Conservation (phyloP, 2,888 invertebrate genomes). For the Ptycholaimellus sp. region DNA sequence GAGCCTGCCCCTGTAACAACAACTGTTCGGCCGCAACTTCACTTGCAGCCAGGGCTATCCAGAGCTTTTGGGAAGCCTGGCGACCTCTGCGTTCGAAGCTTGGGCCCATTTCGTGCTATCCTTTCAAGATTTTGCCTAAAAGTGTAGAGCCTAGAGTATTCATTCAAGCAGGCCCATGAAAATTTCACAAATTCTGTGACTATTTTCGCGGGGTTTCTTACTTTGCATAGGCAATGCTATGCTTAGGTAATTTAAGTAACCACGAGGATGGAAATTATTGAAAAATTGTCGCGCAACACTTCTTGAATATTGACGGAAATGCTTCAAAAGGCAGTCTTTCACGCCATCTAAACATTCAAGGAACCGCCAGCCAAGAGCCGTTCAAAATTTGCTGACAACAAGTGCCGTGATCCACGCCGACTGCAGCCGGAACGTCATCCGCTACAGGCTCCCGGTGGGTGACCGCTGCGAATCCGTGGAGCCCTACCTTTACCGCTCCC, state of each 20-base stretch:
- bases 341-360: too few species aligned
- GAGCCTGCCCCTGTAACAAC: conserved; percentile 23
- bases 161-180: too few species aligned
- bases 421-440: conserved; percentile 23
- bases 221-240: too few species aligned
- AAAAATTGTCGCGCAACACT: too few species aligned
- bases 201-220: too few species aligned
- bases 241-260: too few species aligned
- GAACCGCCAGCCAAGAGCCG: too few species aligned
- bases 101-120: background rate
- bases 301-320: too few species aligned
- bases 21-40: conserved; percentile 21
- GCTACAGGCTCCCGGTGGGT: conserved; percentile 35
- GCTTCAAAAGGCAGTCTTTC: too few species aligned
- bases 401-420: conserved; percentile 21
- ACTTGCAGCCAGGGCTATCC: conserved; percentile 17
- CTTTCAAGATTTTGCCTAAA: background rate
- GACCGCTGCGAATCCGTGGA: conserved; percentile 23
- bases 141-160: too few species aligned
- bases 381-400: conserved; percentile 14
- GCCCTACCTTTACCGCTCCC: conserved; percentile 19
- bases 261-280: too few species aligned
- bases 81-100: conserved; percentile 4
- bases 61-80: conserved; percentile 12
- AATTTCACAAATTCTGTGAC: too few species aligned